Conservation (phyloP, 2,797 vertebrate genomes). For the Galaxias olidus region DNA sequence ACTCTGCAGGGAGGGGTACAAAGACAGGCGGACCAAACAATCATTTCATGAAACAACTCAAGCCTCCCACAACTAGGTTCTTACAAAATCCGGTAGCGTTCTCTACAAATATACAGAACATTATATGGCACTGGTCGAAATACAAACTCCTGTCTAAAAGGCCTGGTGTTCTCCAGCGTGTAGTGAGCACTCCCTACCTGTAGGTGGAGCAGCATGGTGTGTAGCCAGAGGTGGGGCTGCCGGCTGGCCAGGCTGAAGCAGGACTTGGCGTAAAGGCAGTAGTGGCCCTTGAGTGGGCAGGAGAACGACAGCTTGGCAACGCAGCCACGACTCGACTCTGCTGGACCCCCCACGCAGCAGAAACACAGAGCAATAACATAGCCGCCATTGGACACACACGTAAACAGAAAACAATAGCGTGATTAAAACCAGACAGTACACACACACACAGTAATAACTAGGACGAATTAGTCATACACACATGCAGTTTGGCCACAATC, state of each 20-base stretch:
- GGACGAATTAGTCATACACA: neutral
- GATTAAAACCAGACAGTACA: neutral
- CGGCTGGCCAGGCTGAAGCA: slow-evolving; percentile 85
- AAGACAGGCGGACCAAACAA: neutral
- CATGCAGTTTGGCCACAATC: too few species aligned
- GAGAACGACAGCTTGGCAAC: slow-evolving; percentile 91
- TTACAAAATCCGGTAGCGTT: too few species aligned
- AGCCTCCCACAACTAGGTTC: too few species aligned
- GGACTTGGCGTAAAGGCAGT: slow-evolving; percentile 93
- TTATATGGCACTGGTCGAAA: too few species aligned
- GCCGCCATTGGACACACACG: too few species aligned
- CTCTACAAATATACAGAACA: too few species aligned
- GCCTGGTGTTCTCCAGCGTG: neutral
- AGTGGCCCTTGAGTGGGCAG: slow-evolving; percentile 90
- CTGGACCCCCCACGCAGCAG: too few species aligned
- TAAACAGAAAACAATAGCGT: too few species aligned
- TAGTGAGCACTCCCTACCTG: slow-evolving; percentile 76
- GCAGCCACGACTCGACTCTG: slow-evolving; percentile 82
- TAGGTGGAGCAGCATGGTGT: slow-evolving; percentile 91
- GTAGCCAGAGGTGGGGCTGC: slow-evolving; percentile 92
- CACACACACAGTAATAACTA: slow-evolving; percentile 1
- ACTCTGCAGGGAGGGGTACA: slow-evolving; percentile 68
- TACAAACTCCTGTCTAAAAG: neutral
- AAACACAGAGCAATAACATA: too few species aligned
- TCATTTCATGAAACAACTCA: too few species aligned